Evolutionary conservation across 2,113 vertebrate species (phyloP).

Genomic region (Onychorhynchus coronatus): DNA sequence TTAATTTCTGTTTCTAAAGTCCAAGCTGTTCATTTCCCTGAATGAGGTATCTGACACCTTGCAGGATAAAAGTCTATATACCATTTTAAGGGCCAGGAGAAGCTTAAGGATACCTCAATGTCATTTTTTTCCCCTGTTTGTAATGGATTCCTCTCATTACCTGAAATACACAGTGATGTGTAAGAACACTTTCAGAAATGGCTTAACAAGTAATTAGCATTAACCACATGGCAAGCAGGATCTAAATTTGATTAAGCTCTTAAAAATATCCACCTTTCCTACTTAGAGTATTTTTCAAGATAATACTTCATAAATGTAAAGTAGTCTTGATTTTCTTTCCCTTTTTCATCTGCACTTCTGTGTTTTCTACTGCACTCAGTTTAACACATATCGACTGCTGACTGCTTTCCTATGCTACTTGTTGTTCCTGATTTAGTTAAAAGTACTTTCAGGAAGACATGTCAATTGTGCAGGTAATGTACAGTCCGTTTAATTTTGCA

Average conservation of each 20-base stretch:
- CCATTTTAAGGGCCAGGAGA: not conserved
- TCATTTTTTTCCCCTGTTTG: not conserved
- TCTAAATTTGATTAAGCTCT: not conserved
- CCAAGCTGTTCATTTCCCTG: not conserved
- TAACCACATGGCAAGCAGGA: not conserved
- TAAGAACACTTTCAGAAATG: not conserved
- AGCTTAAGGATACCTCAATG: not conserved
- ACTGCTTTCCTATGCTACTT: not conserved
- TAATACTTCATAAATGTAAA: not conserved
- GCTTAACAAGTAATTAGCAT: not conserved
- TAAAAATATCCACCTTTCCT: not conserved
- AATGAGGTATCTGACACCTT: not conserved
- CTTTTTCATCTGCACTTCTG: not conserved
- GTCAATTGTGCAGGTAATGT: not conserved
- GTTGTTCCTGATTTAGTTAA: not conserved
- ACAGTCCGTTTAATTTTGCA: conserved; percentile 42
- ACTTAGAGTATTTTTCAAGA: not conserved
- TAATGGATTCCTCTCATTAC: not conserved
- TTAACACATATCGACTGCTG: not conserved
- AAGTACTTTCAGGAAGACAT: not conserved
- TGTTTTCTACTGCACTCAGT: not conserved
- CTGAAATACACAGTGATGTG: not conserved
- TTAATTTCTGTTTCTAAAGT: not conserved
- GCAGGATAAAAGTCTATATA: not conserved
- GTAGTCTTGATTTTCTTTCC: not conserved